Conservation (phyloP, 2,113 vertebrate genomes). For the Podarcis raffonei region DNA sequence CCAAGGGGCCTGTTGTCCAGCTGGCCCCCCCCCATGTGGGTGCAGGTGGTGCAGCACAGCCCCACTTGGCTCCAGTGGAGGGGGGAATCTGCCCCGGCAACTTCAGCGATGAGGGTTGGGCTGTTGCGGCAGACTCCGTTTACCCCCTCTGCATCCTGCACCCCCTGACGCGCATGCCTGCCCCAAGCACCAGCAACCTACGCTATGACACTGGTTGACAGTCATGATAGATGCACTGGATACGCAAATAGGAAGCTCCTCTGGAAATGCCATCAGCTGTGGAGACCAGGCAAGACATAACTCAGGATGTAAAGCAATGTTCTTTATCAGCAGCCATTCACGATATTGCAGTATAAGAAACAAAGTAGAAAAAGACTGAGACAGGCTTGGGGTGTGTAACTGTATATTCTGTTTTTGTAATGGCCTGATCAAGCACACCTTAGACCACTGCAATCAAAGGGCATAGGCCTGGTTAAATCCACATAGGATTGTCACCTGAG, state of each 20-base stretch:
- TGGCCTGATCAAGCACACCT: neutral
- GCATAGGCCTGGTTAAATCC: neutral
- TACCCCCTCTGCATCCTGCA: too few relatives aligned
- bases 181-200: too few relatives aligned
- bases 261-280: neutral
- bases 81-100: too few relatives aligned
- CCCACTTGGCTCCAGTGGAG: too few relatives aligned
- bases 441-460: neutral
- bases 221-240: neutral
- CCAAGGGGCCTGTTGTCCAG: too few relatives aligned
- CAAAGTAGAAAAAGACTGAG: neutral
- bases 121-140: too few relatives aligned
- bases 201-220: too few relatives aligned
- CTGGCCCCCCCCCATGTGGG: too few relatives aligned
- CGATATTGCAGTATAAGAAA: neutral
- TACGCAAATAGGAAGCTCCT: neutral
- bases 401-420: neutral
- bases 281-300: neutral
- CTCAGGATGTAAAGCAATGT: neutral
- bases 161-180: too few relatives aligned
- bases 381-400: neutral
- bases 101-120: too few relatives aligned
- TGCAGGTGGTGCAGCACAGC: too few relatives aligned
- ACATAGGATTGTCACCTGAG: neutral
- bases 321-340: neutral